Evolutionary conservation across 2,888 invertebrate genomes (phyloP).

Genomic region (Ceratothoa steindachneri): DNA sequence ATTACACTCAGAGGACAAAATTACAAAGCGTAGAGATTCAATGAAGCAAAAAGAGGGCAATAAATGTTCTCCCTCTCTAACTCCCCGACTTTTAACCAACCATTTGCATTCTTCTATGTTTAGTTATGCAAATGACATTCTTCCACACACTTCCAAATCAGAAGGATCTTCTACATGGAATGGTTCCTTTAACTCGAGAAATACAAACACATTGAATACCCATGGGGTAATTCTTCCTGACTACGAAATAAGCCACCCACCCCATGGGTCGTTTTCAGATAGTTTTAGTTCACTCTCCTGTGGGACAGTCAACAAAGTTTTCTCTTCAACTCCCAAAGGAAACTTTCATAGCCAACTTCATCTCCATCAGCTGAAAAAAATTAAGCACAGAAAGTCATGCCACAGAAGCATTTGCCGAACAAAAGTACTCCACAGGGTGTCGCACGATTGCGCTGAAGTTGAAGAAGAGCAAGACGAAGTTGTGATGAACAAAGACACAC

Average conservation of each 20-base stretch:
- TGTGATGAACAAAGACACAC: background rate
- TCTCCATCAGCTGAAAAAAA: background rate
- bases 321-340: constrained; percentile 12
- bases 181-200: constrained; percentile 41
- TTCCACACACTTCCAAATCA: constrained; percentile 30
- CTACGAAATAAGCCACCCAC: constrained; percentile 22
- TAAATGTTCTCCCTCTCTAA: background rate
- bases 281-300: constrained; percentile 40
- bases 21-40: background rate
- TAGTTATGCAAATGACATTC: constrained; percentile 35
- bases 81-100: constrained; percentile 27
- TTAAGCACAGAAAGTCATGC: constrained; percentile 1
- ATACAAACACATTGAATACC: constrained; percentile 39
- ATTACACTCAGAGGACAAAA: background rate
- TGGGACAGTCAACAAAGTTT: constrained; percentile 24
- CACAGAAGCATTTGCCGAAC: background rate
- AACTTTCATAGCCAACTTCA: background rate
- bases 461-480: constrained; percentile 1
- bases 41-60: background rate
- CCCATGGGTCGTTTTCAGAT: constrained; percentile 34
- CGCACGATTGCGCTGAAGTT: background rate
- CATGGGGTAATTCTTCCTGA: constrained; percentile 19
- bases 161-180: constrained; percentile 38
- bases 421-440: background rate
- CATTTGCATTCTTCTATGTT: constrained; percentile 37